phyloP scores from a whole-genome alignment of 1,140 invertebrate genomes.

The Atta cephalotes region DNA sequence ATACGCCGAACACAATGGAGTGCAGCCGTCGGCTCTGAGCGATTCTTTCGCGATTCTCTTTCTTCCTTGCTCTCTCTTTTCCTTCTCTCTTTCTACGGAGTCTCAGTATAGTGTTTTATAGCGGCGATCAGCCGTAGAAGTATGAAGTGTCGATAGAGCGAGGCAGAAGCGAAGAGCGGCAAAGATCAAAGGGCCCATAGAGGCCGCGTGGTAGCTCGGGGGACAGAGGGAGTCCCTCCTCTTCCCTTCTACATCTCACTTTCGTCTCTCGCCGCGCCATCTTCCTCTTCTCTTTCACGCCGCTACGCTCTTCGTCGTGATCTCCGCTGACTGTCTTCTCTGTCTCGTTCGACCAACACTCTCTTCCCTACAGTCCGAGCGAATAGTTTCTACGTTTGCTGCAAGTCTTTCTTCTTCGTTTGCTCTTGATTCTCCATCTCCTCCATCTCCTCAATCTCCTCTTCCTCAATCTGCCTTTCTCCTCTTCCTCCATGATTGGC shows the following conservation, averaged over 20 bases:
- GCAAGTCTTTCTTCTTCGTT: conserved; percentile 70
- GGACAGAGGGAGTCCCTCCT: conserved; percentile 59
- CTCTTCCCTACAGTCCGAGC: conserved; percentile 60
- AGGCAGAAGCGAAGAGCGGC: conserved; percentile 85
- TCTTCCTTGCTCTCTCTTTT: not conserved
- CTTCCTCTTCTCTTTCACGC: conserved; percentile 18
- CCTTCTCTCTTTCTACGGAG: conserved; percentile 64
- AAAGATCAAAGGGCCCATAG: conserved; percentile 84
- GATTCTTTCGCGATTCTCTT: conserved; percentile 55
- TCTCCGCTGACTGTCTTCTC: conserved; percentile 60
- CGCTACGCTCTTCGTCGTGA: conserved; percentile 46
- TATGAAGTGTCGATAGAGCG: conserved; percentile 87
- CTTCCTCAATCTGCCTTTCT: conserved; percentile 53
- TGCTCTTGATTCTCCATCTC: conserved; percentile 51
- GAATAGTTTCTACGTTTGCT: conserved; percentile 69
- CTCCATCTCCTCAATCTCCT: conserved; percentile 9
- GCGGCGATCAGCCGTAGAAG: conserved; percentile 85
- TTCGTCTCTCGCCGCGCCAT: conserved; percentile 44
- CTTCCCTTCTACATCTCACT: conserved; percentile 16
- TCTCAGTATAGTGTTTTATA: conserved; percentile 85
- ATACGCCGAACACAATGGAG: conserved; percentile 68
- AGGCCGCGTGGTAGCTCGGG: conserved; percentile 81
- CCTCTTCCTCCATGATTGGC: conserved; percentile 43
- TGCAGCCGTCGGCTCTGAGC: conserved; percentile 58
- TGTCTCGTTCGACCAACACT: conserved; percentile 46